Percentiles rank a stretch among this genome's conserved stretches.
Evolutionary conservation across 2,888 invertebrate genomes (phyloP).

Genomic region (Cheilosia soror): DNA sequence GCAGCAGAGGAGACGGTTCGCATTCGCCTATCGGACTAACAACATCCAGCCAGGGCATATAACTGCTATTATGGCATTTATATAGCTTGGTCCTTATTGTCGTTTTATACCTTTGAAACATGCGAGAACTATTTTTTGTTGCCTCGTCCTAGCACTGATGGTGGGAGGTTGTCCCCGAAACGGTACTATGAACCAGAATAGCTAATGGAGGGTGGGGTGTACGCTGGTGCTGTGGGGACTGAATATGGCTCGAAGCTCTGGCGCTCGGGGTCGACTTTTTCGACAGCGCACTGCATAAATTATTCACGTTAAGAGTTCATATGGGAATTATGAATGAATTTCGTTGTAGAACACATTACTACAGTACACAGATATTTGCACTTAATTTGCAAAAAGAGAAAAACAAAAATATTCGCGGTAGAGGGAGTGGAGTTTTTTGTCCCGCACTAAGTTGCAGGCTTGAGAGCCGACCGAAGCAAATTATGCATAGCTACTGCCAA

Average conservation of each 20-base stretch:
- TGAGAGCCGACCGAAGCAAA: not conserved
- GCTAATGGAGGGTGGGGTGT: not conserved
- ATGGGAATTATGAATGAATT: conserved; percentile 63
- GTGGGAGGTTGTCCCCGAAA: conserved; percentile 4
- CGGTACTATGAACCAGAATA: conserved; percentile 17
- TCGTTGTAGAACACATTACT: conserved; percentile 46
- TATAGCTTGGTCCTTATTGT: conserved; percentile 41
- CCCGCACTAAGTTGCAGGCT: conserved; percentile 29
- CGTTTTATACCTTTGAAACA: conserved; percentile 36
- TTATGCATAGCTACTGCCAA: not conserved
- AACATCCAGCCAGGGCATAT: conserved; percentile 21
- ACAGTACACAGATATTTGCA: not conserved
- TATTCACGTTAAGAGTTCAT: conserved; percentile 62
- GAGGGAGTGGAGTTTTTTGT: conserved; percentile 31
- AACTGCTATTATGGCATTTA: conserved; percentile 34
- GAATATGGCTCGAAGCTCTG: conserved; percentile 18
- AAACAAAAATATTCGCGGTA: conserved; percentile 11
- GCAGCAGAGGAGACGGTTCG: conserved; percentile 8
- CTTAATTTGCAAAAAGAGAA: conserved; percentile 43
- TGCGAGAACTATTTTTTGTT: conserved; percentile 10
- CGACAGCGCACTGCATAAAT: conserved; percentile 52
- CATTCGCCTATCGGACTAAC: conserved; percentile 28
- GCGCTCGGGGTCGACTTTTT: conserved; percentile 25
- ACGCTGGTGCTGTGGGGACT: not conserved
- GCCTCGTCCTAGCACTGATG: not conserved